Base-by-base conservation (phyloP, 53 echinoderm and acorn worm species). In the Hippasteria phrygiana region DNA sequence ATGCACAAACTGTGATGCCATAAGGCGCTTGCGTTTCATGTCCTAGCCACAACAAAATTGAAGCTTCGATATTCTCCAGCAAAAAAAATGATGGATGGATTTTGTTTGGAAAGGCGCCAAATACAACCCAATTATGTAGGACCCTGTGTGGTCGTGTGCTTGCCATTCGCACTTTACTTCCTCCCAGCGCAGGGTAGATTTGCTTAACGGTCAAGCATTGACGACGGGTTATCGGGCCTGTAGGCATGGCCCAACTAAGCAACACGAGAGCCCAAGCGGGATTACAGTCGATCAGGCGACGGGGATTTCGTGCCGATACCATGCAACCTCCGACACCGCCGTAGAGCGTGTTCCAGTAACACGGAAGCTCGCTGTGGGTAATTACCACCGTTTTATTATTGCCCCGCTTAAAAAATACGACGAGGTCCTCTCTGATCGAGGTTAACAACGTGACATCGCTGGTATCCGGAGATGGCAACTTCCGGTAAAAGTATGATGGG, bases 271-370 rank as follows among this genome's bases (percentile, higher is more conserved):
- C 50, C 32, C 31, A 13, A 76, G 33, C 1, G 17, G 53, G 76
- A 33, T 76, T 17, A 4, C 32, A 35, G 16, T 67, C 67, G 4
- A 59, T 59, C 26, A 8, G 7, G 7, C 51, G 56, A 55, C 78
- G 41, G 42, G 64, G 65, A 65, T 65, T 45, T 64, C 47, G 65
- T 45, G 82, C 31, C 64, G 82, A 66, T 65, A 82, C 82, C 66
- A 64, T 29, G 66, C 82, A 82, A 82, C 82, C 16, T 6, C 45
- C 27, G 13, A 42, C 45, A 78, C 77, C 34, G 41, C 31, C 39
- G 27, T 16, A 5, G 26, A 27, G 55, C 14, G 22, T 79, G 8
- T 16, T 40, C 26, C 9, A 34, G 28, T 40, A 59, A 59, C 59
- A 59, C 66, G 65, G 66, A 65, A 82, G 66, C 82, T n/a, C 47